Base-by-base conservation (phyloP, 2,888 invertebrate species). In the Heteropelma amictum region DNA sequence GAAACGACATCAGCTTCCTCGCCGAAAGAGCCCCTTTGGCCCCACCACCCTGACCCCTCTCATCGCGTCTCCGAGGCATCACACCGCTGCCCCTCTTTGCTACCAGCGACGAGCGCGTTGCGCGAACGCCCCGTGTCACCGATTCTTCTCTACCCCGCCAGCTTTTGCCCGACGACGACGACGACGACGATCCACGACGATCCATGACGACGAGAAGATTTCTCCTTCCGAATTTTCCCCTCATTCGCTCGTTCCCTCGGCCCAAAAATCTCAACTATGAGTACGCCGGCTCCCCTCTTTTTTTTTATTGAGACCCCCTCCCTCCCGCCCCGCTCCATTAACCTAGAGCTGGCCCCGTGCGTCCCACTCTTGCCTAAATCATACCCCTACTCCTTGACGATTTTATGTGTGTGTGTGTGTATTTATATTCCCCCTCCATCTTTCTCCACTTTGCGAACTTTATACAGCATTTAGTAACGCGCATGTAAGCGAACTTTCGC, bases 401-500 rank as follows among this genome's bases (percentile, higher is more conserved):
- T n/a, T n/a, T n/a, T n/a, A n/a, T n/a, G n/a, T n/a, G n/a, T n/a
- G n/a, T n/a, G n/a, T n/a, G n/a, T n/a, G n/a, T n/a, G n/a, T n/a
- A n/a, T 76, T 71, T 49, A 65, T 26, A 74, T 61, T 78, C 77
- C 70, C 74, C 64, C 73, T 80, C 81, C 80, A 79, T 77, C 79
- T 76, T 80, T 40, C 81, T 82, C 65, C 30, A 54, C 82, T 84
- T 81, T 81, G 80, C 82, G 70, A 80, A 67, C 81, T 82, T 80
- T 77, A 80, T 74, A 75, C 80, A 80, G 79, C 84, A 83, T 85
- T 86, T 85, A 85, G 81, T n/a, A n/a, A n/a, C 81, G 80, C 82
- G 81, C 80, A 82, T 86, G 83, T 84, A 86, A 85, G 83, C 85
- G 82, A 88, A 87, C 84, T 87, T n/a, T 1, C 86, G 82, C 84